Percentiles rank a stretch among this genome's conserved stretches.
Evolutionary conservation across 1,140 invertebrate species (phyloP).

Genomic region (Drosophila gunungcola): DNA sequence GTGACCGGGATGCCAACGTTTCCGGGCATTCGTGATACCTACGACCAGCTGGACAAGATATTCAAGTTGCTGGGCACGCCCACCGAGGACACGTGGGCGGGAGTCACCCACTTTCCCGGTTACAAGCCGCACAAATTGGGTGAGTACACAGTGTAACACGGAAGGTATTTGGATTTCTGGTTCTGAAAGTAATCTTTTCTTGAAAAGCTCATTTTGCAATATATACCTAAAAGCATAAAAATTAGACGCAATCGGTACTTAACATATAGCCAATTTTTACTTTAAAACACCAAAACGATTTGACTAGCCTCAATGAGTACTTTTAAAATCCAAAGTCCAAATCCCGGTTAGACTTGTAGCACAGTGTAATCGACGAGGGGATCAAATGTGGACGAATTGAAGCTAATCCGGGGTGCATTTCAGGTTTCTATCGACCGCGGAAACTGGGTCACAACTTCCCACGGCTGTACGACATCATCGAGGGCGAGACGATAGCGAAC

Average conservation of each 20-base stretch:
- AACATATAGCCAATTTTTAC: no score
- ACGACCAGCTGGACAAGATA: slow-evolving; percentile 98
- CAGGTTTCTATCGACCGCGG: slow-evolving; percentile 89
- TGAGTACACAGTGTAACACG: slow-evolving; percentile 45
- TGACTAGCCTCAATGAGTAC: no score
- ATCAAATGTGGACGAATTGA: background rate
- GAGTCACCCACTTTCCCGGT: slow-evolving; percentile 93
- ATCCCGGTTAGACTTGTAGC: no score
- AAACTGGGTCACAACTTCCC: slow-evolving; percentile 94
- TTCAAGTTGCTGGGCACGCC: slow-evolving; percentile 97
- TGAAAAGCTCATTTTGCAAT: no score
- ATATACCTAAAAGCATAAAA: no score
- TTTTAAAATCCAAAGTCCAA: no score
- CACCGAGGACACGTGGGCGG: slow-evolving; percentile 95
- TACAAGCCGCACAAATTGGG: slow-evolving; percentile 93
- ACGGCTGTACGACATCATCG: slow-evolving; percentile 92
- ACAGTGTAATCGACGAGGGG: no score
- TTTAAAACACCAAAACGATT: no score
- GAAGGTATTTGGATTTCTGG: no score
- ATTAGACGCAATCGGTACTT: no score
- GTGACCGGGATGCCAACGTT: slow-evolving; percentile 97
- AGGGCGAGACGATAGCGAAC: slow-evolving; percentile 94
- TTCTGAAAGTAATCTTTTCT: no score
- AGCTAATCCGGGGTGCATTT: slow-evolving; percentile 21
- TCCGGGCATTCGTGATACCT: slow-evolving; percentile 96